phyloP scores from a whole-genome alignment of 2,113 vertebrate species.

The Panthera leo region DNA sequence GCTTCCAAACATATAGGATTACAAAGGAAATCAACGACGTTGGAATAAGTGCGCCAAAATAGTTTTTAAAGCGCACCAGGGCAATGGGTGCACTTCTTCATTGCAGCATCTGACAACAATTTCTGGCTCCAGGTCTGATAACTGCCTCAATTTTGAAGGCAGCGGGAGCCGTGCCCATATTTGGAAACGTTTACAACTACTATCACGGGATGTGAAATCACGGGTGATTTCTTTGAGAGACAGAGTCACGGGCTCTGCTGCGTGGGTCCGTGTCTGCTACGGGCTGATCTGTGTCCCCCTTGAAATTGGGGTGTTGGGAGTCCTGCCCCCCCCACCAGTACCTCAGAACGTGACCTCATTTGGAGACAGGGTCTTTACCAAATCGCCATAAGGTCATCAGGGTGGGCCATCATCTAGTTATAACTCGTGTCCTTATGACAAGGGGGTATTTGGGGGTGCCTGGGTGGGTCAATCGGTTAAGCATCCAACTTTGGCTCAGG shows the following conservation, averaged over 20 bases:
- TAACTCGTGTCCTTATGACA: background rate
- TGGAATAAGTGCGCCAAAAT: background rate
- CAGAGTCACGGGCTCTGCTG: background rate
- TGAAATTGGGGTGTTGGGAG: background rate
- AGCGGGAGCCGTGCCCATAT: fast-evolving
- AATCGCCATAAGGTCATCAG: background rate
- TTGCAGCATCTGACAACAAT: fast-evolving
- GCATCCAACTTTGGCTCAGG: no score
- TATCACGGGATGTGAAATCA: background rate
- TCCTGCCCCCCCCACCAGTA: background rate
- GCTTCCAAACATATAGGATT: background rate
- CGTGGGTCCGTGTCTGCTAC: background rate
- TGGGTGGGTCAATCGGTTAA: no score
- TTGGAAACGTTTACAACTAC: background rate
- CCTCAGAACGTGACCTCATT: background rate
- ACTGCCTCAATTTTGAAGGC: fast-evolving
- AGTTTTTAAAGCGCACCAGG: background rate
- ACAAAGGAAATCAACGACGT: background rate
- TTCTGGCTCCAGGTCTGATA: no score
- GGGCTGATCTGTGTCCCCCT: background rate
- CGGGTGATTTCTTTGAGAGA: background rate
- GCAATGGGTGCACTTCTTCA: fast-evolving
- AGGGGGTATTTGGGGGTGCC: background rate
- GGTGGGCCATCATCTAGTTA: background rate
- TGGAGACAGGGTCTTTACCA: background rate